phyloP scores from a whole-genome alignment of 2,113 vertebrate species.

The Oryzias woworae region DNA sequence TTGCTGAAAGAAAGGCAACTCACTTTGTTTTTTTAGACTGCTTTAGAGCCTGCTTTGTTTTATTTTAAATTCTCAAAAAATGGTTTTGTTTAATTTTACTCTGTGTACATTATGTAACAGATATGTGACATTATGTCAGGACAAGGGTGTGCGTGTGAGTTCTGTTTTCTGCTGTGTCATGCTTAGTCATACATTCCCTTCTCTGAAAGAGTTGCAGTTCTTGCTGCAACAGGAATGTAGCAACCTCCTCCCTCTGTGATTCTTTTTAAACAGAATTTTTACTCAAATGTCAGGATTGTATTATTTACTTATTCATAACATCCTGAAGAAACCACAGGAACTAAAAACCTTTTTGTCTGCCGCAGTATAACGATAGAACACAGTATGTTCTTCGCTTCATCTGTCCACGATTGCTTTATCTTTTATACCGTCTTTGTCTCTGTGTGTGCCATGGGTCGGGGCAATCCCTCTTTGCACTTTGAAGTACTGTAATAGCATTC shows the following conservation, averaged over 20 bases:
- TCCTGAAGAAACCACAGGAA: neutral
- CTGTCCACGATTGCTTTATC: neutral
- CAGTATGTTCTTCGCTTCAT: neutral
- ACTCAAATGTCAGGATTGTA: neutral
- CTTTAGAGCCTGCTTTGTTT: too few relatives aligned
- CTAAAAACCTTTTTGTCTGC: neutral
- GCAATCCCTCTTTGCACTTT: too few relatives aligned
- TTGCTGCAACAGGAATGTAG: neutral
- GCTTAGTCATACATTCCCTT: neutral
- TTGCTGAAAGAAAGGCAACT: too few relatives aligned
- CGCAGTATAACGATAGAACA: too few relatives aligned
- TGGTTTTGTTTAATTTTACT: too few relatives aligned
- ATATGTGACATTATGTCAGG: neutral
- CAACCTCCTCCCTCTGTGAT: conserved; percentile 4
- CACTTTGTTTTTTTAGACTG: too few relatives aligned
- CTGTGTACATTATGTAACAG: too few relatives aligned
- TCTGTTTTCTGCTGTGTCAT: conserved; percentile 1
- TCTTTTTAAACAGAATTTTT: neutral
- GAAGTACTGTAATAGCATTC: too few relatives aligned
- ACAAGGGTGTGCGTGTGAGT: neutral
- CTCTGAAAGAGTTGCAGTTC: neutral
- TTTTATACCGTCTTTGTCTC: too few relatives aligned
- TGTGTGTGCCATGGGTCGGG: too few relatives aligned
- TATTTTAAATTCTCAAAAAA: too few relatives aligned
- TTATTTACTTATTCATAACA: neutral